Conservation (phyloP, 2,113 vertebrate genomes). For the Macroglossus sobrinus region DNA sequence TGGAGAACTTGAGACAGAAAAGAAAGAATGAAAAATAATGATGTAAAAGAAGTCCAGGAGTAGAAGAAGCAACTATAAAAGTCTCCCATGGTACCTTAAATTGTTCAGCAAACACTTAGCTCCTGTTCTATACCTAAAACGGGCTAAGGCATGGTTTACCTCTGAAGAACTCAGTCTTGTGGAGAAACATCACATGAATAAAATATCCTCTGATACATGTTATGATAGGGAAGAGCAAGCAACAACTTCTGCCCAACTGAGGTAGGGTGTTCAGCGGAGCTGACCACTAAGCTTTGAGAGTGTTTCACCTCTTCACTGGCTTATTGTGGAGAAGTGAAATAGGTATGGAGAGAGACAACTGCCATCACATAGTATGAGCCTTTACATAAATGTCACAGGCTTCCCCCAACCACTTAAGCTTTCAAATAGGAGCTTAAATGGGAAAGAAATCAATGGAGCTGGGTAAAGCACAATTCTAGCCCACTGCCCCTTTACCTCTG, state of each 20-base stretch:
- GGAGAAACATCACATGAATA: background rate
- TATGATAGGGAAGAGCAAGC: background rate
- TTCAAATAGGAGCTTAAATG: background rate
- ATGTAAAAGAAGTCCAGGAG: background rate
- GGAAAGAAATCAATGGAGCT: background rate
- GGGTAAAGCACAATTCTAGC: background rate
- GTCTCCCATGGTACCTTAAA: background rate
- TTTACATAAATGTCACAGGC: background rate
- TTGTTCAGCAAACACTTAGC: background rate
- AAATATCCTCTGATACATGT: background rate
- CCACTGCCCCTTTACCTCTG: conserved; percentile 85
- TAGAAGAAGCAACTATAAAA: background rate
- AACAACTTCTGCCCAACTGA: background rate
- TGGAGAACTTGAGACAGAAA: background rate
- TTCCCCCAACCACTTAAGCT: background rate
- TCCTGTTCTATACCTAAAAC: background rate
- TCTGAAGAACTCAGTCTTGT: background rate
- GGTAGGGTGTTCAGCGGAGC: background rate
- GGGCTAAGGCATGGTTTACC: background rate
- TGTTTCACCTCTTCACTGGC: background rate
- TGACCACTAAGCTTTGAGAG: background rate
- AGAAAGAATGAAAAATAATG: background rate
- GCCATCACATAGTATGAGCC: background rate
- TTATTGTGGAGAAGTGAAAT: background rate
- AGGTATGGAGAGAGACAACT: background rate